A percentile compares a stretch with the other conserved stretches of the same genome.
phyloP scores from a whole-genome alignment of 2,113 vertebrate genomes.

The Brachyhypopomus gauderio region DNA sequence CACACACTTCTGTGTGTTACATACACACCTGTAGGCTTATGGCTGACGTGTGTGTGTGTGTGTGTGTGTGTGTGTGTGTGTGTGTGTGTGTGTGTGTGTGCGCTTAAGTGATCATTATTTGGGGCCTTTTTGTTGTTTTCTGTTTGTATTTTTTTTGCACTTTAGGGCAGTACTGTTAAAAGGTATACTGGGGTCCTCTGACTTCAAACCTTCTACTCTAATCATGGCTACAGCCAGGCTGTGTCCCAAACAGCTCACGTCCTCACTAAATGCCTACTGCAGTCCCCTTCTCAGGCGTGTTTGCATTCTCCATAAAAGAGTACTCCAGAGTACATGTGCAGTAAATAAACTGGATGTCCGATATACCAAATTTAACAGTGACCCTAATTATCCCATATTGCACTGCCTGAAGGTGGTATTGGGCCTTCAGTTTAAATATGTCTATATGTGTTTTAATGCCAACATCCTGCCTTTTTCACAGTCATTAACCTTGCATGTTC shows the following conservation, averaged over 20 bases:
- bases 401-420: background rate
- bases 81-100: conserved; percentile 13
- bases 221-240: conserved; percentile 14
- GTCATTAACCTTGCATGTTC: conserved; percentile 1
- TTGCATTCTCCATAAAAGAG: background rate
- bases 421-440: background rate
- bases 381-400: too few relatives aligned
- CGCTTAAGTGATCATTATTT: conserved; percentile 19
- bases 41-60: background rate
- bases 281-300: background rate
- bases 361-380: background rate
- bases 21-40: background rate
- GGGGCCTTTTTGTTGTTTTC: conserved; percentile 48
- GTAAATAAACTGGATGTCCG: background rate
- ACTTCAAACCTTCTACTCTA: conserved; percentile 36
- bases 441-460: background rate
- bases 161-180: conserved; percentile 77
- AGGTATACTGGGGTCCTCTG: conserved; percentile 51
- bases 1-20: conserved; percentile 18
- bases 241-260: conserved; percentile 30
- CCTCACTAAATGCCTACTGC: conserved; percentile 1
- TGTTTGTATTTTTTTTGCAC: conserved; percentile 68
- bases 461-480: background rate
- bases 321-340: background rate
- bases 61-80: conserved; percentile 52